phyloP scores from a whole-genome alignment of 30 jellyfish, hydroid and myxozoan genomes.

The Cassiopea andromeda region DNA sequence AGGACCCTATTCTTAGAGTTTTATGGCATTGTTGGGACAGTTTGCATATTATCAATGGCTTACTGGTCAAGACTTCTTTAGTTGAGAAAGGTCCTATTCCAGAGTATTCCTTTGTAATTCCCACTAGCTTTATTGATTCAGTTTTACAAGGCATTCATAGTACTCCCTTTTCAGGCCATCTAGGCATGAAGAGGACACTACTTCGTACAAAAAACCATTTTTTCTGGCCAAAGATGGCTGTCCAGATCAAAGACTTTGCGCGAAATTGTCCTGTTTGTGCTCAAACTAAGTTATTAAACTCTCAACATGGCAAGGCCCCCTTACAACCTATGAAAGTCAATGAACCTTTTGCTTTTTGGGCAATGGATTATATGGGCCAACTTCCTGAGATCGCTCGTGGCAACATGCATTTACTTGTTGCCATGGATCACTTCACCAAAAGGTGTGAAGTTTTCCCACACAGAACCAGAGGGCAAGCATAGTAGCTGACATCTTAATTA shows the following conservation, averaged over 20 bases:
- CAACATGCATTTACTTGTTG: conserved; percentile 61
- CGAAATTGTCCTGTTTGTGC: conserved; percentile 9
- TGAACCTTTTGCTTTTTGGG: conserved; percentile 54
- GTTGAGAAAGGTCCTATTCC: conserved; percentile 13
- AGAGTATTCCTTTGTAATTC: conserved; percentile 14
- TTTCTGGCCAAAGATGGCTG: conserved; percentile 31
- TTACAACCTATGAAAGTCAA: conserved; percentile 25
- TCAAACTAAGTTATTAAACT: neutral
- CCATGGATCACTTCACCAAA: conserved; percentile 70
- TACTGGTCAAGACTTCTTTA: conserved; percentile 28
- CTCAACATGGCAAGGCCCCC: conserved; percentile 39
- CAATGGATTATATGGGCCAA: conserved; percentile 26
- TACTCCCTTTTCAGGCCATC: conserved; percentile 25
- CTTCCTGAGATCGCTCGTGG: conserved; percentile 61
- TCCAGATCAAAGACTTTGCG: conserved; percentile 9
- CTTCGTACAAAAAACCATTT: conserved; percentile 9
- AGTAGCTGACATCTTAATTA: conserved; percentile 58
- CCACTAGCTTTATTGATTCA: conserved; percentile 12
- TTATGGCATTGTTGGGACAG: conserved; percentile 55
- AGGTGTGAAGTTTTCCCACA: conserved; percentile 67
- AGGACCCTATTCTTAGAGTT: conserved; percentile 28
- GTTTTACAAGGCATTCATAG: conserved; percentile 28
- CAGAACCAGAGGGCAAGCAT: conserved; percentile 57
- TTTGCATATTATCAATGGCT: conserved; percentile 30
- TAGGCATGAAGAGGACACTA: conserved; percentile 15